phyloP scores from a whole-genome alignment of 2,113 vertebrate species.

The Nipponia nippon region DNA sequence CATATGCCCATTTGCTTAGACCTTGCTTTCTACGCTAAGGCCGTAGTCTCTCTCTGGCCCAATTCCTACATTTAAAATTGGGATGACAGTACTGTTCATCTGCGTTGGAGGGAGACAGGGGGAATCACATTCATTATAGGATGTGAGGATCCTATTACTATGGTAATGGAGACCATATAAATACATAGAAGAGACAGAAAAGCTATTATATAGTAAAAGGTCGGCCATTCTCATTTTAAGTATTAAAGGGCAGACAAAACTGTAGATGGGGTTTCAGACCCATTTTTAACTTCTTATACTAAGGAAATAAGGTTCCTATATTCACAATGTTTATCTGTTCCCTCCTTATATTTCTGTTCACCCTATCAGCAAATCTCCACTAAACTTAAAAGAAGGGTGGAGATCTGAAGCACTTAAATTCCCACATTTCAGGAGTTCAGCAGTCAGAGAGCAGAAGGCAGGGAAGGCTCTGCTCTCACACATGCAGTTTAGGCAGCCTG shows the following conservation, averaged over 20 bases:
- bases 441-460: not conserved
- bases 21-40: not conserved
- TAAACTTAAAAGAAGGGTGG: not conserved
- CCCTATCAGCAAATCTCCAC: not conserved
- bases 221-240: not conserved
- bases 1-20: not conserved
- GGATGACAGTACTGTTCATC: not conserved
- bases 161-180: not conserved
- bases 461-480: not conserved
- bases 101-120: not conserved
- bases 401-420: not conserved
- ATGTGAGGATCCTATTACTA: not conserved
- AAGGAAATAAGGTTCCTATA: not conserved
- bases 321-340: not conserved
- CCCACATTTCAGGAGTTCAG: not conserved
- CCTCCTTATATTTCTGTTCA: not conserved
- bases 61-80: not conserved
- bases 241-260: not conserved
- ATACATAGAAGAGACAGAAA: not conserved
- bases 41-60: not conserved
- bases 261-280: not conserved
- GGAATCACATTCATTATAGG: not conserved
- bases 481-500: not conserved
- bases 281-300: not conserved
- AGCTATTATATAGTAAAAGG: not conserved